Percentiles rank a stretch among this genome's conserved stretches.
These are phyloP conservation scores for Oxytorus armatus DNA, from an alignment of 2,888 invertebrate species.

Conservation along the genomic window DNA sequence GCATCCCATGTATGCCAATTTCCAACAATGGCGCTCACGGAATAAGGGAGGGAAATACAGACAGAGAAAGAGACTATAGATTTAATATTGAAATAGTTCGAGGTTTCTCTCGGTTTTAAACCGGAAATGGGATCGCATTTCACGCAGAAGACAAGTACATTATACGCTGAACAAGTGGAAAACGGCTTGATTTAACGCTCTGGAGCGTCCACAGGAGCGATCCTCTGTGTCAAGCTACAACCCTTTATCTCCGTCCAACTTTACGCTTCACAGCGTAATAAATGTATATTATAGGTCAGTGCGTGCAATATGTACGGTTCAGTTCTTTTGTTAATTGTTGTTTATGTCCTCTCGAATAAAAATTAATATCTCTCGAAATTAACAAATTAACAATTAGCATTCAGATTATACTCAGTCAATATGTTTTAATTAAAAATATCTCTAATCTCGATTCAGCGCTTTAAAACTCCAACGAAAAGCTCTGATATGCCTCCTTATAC, in stretches of 20 bases:
- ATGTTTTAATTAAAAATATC: too few relatives aligned
- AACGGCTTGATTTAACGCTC: constrained; percentile 57
- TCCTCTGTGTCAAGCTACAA: constrained; percentile 44
- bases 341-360: not conserved
- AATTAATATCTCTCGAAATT: not conserved
- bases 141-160: constrained; percentile 43
- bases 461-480: too few relatives aligned
- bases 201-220: constrained; percentile 29
- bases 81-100: constrained; percentile 61
- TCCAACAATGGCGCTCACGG: constrained; percentile 52
- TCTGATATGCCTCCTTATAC: too few relatives aligned
- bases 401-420: too few relatives aligned
- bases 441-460: too few relatives aligned
- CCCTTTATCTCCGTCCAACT: constrained; percentile 28
- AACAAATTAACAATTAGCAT: too few relatives aligned
- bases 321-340: not conserved
- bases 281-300: not conserved
- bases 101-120: constrained; percentile 56
- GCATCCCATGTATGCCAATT: constrained; percentile 33
- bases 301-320: not conserved
- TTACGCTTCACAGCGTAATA: constrained; percentile 6
- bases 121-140: constrained; percentile 54
- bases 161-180: constrained; percentile 48
- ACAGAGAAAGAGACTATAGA: constrained; percentile 12
- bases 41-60: constrained; percentile 9